Percentiles rank a stretch among this genome's conserved stretches.
These are phyloP conservation scores for Thaumatotibia leucotreta DNA, from an alignment of 1,140 invertebrate genomes.

Conservation along the genomic window DNA sequence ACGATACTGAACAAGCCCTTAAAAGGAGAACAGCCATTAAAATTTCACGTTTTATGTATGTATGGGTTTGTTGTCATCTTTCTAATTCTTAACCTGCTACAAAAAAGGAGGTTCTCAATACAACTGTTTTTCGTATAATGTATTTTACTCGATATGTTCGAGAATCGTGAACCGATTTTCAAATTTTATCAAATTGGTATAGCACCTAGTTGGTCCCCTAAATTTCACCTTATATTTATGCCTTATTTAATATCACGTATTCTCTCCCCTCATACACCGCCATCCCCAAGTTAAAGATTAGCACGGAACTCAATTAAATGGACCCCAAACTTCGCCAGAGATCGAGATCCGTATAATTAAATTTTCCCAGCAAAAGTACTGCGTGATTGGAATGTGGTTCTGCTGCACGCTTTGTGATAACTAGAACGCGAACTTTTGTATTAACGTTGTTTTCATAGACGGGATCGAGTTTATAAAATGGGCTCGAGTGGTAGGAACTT, in stretches of 20 bases:
- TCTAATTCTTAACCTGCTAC: no score
- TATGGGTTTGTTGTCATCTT: no score
- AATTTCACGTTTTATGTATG: no score
- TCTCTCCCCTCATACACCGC: background rate
- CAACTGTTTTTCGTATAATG: no score
- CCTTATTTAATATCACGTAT: background rate
- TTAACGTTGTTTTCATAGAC: background rate
- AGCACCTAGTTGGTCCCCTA: no score
- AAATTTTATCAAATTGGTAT: no score
- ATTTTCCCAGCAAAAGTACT: constrained; percentile 56
- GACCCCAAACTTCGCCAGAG: constrained; percentile 43
- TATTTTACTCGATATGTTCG: no score
- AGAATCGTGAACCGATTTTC: no score
- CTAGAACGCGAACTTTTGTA: constrained; percentile 6
- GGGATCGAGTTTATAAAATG: background rate
- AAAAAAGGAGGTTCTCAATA: no score
- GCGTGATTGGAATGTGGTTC: constrained; percentile 48
- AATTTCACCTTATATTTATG: no score
- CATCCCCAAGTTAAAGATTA: constrained; percentile 57
- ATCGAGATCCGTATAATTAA: constrained; percentile 69
- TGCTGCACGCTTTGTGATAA: constrained; percentile 16
- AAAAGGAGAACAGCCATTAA: no score
- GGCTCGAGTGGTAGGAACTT: background rate
- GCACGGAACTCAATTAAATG: constrained; percentile 66
- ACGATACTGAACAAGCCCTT: no score